A percentile compares a stretch with the other conserved stretches of the same genome.
These are phyloP conservation scores for Cryptomyrus ogoouensis DNA, from an alignment of 2,113 vertebrate species.

Conservation along the genomic window DNA sequence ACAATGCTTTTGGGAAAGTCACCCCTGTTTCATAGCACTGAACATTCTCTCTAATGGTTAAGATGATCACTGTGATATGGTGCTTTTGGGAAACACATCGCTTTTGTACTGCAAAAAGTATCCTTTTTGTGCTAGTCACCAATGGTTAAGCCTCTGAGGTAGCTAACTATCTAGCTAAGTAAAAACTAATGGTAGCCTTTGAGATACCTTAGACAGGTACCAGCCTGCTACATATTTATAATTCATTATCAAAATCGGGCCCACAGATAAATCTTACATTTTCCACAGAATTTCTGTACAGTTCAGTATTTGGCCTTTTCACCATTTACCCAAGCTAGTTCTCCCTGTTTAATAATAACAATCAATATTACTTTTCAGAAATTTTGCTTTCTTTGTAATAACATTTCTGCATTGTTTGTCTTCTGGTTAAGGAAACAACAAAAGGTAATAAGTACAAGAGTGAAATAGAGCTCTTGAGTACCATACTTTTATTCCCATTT, in stretches of 20 bases:
- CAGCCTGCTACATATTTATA: neutral
- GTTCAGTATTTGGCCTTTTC: neutral
- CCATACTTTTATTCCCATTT: neutral
- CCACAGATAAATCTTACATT: neutral
- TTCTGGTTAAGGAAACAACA: neutral
- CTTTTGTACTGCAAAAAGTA: too few species aligned
- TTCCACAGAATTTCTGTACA: neutral
- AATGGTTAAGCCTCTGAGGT: too few species aligned
- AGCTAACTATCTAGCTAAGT: too few species aligned
- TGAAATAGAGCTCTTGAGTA: neutral
- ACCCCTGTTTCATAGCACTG: neutral
- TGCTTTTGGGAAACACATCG: too few species aligned
- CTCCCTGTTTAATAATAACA: neutral
- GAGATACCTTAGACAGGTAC: neutral
- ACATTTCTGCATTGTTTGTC: neutral
- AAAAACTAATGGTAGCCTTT: too few species aligned
- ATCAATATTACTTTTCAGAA: neutral
- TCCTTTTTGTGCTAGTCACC: too few species aligned
- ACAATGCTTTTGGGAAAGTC: neutral
- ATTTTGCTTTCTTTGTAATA: neutral
- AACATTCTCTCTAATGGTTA: neutral
- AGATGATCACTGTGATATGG: too few species aligned
- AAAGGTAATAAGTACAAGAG: neutral
- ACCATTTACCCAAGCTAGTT: neutral
- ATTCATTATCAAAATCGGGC: neutral